Percentiles rank a stretch among this genome's conserved stretches.
These are phyloP conservation scores for Cheumatopsyche charites DNA, from an alignment of 1,140 invertebrate species.

Conservation along the genomic window DNA sequence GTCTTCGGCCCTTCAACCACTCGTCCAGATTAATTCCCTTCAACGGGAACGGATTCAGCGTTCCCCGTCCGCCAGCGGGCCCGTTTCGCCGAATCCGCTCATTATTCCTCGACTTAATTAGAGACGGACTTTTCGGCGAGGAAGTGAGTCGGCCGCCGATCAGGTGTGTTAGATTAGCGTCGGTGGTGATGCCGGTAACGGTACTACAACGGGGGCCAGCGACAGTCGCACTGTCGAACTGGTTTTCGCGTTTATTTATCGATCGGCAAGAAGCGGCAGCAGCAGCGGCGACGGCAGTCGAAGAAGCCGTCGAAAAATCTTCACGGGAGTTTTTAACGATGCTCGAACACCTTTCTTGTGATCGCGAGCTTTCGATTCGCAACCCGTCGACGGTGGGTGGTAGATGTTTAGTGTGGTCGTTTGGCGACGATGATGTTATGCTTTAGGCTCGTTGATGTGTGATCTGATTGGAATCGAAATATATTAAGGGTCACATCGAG, in stretches of 20 bases:
- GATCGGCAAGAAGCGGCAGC: constrained; percentile 22
- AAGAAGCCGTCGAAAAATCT: neutral
- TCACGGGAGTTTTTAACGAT: too few species aligned
- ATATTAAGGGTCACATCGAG: too few species aligned
- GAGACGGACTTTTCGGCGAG: constrained; percentile 40
- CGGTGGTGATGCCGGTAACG: constrained; percentile 43
- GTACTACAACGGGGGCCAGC: constrained; percentile 27
- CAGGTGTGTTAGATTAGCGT: constrained; percentile 43
- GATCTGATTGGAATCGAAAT: too few species aligned
- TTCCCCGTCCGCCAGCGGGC: neutral
- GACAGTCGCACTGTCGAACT: constrained; percentile 42
- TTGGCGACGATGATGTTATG: too few species aligned
- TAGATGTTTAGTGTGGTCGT: neutral
- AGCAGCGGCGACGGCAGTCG: constrained; percentile 8
- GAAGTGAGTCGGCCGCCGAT: constrained; percentile 43
- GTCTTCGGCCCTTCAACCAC: neutral
- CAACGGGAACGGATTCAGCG: neutral
- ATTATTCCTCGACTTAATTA: constrained; percentile 43
- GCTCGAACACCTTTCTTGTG: too few species aligned
- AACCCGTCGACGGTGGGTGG: too few species aligned
- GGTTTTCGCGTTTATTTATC: constrained; percentile 45
- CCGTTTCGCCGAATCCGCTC: constrained; percentile 6
- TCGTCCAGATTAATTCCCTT: constrained; percentile 19
- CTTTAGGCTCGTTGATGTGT: too few species aligned
- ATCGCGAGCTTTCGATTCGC: too few species aligned